Evolutionary conservation across 2,113 vertebrate genomes (phyloP), one percentile per base, ranked within the genome.

Genomic region (Syrmaticus mikado): DNA sequence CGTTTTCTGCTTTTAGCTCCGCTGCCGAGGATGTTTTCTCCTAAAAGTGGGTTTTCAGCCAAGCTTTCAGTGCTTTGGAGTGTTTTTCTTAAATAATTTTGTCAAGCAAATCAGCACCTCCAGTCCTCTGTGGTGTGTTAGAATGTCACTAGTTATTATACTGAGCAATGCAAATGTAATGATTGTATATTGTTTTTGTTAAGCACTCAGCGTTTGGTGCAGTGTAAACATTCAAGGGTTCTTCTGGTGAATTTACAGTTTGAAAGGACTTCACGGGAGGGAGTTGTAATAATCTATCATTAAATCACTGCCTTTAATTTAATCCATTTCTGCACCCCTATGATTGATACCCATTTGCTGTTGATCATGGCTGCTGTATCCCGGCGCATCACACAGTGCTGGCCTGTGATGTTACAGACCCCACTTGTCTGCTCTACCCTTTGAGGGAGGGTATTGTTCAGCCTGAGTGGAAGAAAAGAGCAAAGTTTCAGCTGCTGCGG

Each of bases 151-250:
- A 22, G 34, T 70, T 91, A 50, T 25, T 82, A 48, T 24, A 21
- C 52, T 74, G 55, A 90, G 65, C 93, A 87, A 64, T 77, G 52
- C 24, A 16, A 79, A 58, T 45, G 65, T 73, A 66, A 66, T 82
- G 82, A 60, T 46, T 67, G 43, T 75, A 25, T 88, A 22, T 65
- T 90, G 71, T 95, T 95, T 93, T 83, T 86, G 76, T 92, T 84
- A 90, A 88, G 88, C 24, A 62, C 53, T 91, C 67, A 10, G 82
- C 53, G 65, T 75, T 86, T 62, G 84, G 66, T 84, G 76, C 53
- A 88, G 36, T 68, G 58, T 74, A 84, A 94, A 77, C 62, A 73
- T 90, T 88, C 65, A 81, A 83, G 80, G 81, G 85, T 87, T 87
- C 92, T 80, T 92, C 18, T 58, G 38, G 38, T 82, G 82, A 71